A percentile compares a stretch with the other conserved stretches of the same genome.
These are phyloP conservation scores for Cetoscarus ocellatus DNA, from an alignment of 2,797 vertebrate genomes.

Conservation along the genomic window DNA sequence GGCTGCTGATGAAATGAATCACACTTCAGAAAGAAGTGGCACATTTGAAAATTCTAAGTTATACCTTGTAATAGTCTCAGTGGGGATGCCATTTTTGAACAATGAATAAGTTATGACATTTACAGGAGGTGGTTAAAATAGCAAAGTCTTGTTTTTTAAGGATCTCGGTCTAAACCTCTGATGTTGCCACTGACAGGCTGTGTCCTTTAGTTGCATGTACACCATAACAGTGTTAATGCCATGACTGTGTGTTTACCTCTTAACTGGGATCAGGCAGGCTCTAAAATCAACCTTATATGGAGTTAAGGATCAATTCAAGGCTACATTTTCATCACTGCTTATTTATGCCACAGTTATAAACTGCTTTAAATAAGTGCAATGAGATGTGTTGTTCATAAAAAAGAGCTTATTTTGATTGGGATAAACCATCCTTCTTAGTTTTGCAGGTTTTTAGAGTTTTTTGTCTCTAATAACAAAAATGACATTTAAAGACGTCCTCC, in stretches of 20 bases:
- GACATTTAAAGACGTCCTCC: not conserved
- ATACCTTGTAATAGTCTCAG: not conserved
- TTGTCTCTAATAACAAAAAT: too few species aligned
- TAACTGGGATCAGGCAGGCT: not conserved
- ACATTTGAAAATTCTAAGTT: slow-evolving; percentile 28
- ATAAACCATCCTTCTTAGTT: not conserved
- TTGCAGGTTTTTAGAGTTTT: too few species aligned
- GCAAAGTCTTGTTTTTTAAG: not conserved
- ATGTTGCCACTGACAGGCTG: slow-evolving; percentile 6
- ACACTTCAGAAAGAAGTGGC: slow-evolving; percentile 21
- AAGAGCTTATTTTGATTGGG: too few species aligned
- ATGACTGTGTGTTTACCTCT: not conserved
- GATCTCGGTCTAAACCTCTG: not conserved
- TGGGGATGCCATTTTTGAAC: not conserved
- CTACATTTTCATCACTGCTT: too few species aligned
- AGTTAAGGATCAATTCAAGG: too few species aligned
- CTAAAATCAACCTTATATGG: too few species aligned
- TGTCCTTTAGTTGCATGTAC: slow-evolving; percentile 10
- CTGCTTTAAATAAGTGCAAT: too few species aligned
- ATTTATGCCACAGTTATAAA: too few species aligned
- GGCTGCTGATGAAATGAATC: slow-evolving; percentile 13
- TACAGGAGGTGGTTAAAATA: not conserved
- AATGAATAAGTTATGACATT: not conserved
- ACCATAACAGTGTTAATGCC: not conserved
- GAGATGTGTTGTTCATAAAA: too few species aligned